Base-by-base conservation (phyloP, 2,888 invertebrate genomes). In the Tuberolachnus salignus region DNA sequence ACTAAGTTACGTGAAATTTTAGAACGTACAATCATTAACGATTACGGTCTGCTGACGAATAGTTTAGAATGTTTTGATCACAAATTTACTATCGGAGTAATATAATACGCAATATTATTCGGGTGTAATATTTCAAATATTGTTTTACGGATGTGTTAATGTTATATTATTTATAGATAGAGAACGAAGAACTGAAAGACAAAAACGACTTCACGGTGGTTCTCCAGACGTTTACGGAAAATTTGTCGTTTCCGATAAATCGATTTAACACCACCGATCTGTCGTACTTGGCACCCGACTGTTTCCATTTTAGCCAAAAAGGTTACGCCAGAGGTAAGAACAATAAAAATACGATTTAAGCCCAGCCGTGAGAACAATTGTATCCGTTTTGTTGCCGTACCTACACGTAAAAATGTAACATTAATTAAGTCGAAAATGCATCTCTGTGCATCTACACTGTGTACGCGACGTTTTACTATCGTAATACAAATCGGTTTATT, bases 221-320 rank as follows among this genome's bases (percentile, higher is more conserved):
- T 23, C 82, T 86, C 34, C 89, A 89, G 83, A 87, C 88, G 0
- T 88, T 88, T 82, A 84, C 87, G 0, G 83, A 84, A 53, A 84
- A 88, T 66, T 73, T 86, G 1, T 13, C 1, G 3, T 78, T 78
- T 8, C 78, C 78, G 9, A 2, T 69, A n/a, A 78, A 67, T 59
- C n/a, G 49, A 1, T 51, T 69, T 11, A 78, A 78, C 13, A 26
- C n/a, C 16, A 78, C 78, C 8, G 78, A 78, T 84, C 85, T 86
- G 55, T 84, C 87, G 0, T 89, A 86, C 83, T 84, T 90, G 67
- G 88, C 90, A 0, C 84, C 85, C 53, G 91, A 91, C 83, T 91
- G 91, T 83, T 91, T 91, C 82, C 91, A 91, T 83, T 84, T 89
- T 9, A 90, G 89, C 82, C 90, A 91, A 83, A 89, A 88, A 82